These are phyloP conservation scores for Lates japonicus DNA, from an alignment of 2,797 vertebrate species.

Conservation along the genomic window DNA sequence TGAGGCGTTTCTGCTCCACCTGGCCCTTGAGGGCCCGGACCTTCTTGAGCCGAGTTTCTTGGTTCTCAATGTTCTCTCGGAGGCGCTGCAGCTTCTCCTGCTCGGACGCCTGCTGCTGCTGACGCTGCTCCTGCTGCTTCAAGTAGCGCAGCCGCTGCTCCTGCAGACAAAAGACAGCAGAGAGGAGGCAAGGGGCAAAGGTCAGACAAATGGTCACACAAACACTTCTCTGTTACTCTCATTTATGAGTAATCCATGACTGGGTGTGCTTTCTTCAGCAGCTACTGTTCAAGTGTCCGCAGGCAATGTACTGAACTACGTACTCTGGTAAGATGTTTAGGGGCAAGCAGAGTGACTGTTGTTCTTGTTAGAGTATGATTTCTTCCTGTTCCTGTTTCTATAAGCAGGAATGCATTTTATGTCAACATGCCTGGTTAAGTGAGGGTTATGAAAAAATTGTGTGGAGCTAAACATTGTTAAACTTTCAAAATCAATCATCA, in stretches of 20 bases:
- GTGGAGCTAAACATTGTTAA: background rate
- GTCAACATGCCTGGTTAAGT: background rate
- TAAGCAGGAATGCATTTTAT: slow-evolving; percentile 5
- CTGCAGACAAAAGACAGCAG: slow-evolving; percentile 72
- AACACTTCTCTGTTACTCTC: slow-evolving; percentile 10
- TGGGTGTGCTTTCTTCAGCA: background rate
- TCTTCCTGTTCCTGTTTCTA: background rate
- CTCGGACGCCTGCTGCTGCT: slow-evolving; percentile 93
- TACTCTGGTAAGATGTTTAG: slow-evolving; percentile 3
- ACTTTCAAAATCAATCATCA: background rate
- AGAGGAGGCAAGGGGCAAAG: slow-evolving; percentile 1
- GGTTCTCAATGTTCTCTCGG: slow-evolving; percentile 94
- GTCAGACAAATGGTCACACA: slow-evolving; percentile 9
- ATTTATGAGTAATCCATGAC: slow-evolving; percentile 2
- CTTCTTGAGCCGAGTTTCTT: slow-evolving; percentile 96
- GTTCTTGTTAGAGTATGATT: background rate
- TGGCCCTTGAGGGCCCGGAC: slow-evolving; percentile 97
- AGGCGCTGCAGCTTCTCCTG: slow-evolving; percentile 95
- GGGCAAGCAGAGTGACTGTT: background rate
- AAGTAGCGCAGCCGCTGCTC: slow-evolving; percentile 94
- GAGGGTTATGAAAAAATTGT: background rate
- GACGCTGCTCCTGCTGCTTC: slow-evolving; percentile 94
- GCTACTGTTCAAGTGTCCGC: background rate
- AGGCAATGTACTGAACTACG: background rate
- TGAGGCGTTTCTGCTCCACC: slow-evolving; percentile 97